Percentiles rank a stretch among this genome's conserved stretches.
phyloP scores from a whole-genome alignment of 1,140 invertebrate genomes.

The Liolophura sinensis region DNA sequence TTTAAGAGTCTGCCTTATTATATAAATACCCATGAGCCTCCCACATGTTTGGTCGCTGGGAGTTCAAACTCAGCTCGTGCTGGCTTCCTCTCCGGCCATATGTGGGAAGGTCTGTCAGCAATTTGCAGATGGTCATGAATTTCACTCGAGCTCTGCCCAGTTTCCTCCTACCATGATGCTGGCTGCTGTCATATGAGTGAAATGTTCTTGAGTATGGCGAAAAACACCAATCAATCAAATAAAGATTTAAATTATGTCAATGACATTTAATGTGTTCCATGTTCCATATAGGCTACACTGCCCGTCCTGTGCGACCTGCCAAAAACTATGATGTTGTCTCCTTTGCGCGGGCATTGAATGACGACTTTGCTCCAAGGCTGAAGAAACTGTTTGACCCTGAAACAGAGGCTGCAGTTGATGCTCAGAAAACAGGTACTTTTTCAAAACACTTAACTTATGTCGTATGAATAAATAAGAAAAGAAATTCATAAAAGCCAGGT shows the following conservation, averaged over 20 bases:
- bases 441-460: no score
- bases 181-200: no score
- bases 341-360: slow-evolving; percentile 59
- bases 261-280: neutral
- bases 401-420: slow-evolving; percentile 54
- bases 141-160: no score
- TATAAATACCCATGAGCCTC: no score
- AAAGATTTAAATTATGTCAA: neutral
- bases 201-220: no score
- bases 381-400: slow-evolving; percentile 58
- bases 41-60: neutral
- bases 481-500: no score
- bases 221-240: neutral
- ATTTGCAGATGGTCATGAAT: no score
- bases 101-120: no score
- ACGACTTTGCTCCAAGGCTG: slow-evolving; percentile 56
- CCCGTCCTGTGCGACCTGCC: slow-evolving; percentile 52
- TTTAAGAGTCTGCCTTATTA: neutral
- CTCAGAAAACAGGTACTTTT: slow-evolving; percentile 50
- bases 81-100: no score
- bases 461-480: no score
- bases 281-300: slow-evolving; percentile 47
- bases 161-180: no score
- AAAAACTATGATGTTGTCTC: slow-evolving; percentile 58
- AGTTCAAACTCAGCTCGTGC: no score